Conservation (phyloP, 1,140 invertebrate species). For the Oryzaephilus surinamensis region DNA sequence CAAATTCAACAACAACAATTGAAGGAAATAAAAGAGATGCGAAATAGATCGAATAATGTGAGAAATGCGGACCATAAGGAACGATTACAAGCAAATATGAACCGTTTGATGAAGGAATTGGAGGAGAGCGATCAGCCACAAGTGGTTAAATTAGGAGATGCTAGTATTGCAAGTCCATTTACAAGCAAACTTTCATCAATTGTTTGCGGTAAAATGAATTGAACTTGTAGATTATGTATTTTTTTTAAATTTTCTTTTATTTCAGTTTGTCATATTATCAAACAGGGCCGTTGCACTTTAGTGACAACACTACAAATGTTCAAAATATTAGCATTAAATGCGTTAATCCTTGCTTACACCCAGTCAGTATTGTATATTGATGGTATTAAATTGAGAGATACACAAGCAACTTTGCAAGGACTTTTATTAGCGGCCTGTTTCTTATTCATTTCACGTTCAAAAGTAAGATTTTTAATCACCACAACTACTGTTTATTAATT, state of each 20-base stretch:
- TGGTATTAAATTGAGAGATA: slow-evolving; percentile 96
- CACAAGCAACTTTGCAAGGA: slow-evolving; percentile 93
- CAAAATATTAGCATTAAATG: slow-evolving; percentile 98
- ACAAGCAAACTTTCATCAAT: slow-evolving; percentile 97
- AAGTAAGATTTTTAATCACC: slow-evolving; percentile 48
- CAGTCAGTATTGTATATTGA: slow-evolving; percentile 98
- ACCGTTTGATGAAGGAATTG: slow-evolving; percentile 77
- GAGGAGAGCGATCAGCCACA: slow-evolving; percentile 84
- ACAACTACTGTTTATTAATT: slow-evolving; percentile 11
- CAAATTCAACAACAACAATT: too few species aligned
- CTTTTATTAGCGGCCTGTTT: slow-evolving; percentile 92
- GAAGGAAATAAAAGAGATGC: slow-evolving; percentile 31
- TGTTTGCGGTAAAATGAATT: slow-evolving; percentile 88
- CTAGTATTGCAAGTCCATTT: slow-evolving; percentile 97
- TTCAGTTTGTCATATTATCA: slow-evolving; percentile 95
- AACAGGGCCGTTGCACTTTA: slow-evolving; percentile 96
- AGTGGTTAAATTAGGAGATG: slow-evolving; percentile 93
- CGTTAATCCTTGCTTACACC: slow-evolving; percentile 94
- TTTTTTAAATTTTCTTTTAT: slow-evolving; percentile 6
- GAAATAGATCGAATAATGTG: slow-evolving; percentile 27
- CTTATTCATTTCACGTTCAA: slow-evolving; percentile 95
- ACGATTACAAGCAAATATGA: slow-evolving; percentile 46
- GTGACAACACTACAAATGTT: slow-evolving; percentile 99
- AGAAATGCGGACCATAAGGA: slow-evolving; percentile 34
- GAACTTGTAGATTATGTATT: slow-evolving; percentile 28